Evolutionary conservation across 2,888 invertebrate genomes (phyloP), one percentile per base, ranked within the genome.

Genomic region (Meandrusa payeni): DNA sequence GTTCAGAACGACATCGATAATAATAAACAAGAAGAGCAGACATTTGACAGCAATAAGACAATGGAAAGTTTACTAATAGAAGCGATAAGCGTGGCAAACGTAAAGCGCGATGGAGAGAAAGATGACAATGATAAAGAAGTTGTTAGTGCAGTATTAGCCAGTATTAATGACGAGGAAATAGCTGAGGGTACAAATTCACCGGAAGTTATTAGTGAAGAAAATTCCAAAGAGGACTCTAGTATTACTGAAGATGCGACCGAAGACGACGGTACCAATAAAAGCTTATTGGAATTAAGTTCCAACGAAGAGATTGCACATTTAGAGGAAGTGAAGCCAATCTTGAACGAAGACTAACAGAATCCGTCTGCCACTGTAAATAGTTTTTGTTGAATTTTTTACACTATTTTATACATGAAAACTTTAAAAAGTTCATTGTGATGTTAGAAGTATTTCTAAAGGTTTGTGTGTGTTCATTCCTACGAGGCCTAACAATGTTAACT

Each of bases 21-120:
- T 23, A 51, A 55, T 12, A 42, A 40, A 13, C 33, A 47, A 31
- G 61, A 55, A 3, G 69, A 71, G 1, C 71, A 76, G 43, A 64
- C 67, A 5, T n/a, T n/a, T n/a, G n/a, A n/a, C n/a, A 74, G 79
- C 15, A 73, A 70, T 5, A 69, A 72, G 48, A 72, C 77, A 1
- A 50, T 83, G 59, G 78, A 80, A 45, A 76, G 55, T 42, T n/a
- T n/a, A n/a, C 55, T 86, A 20, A 68, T 81, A 47, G 64, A 83
- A 52, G 85, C 80, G 0, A 77, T 82, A 2, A 78, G 70, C 42
- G 69, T 61, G 47, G 73, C 76, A 0, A 78, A 80, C 46, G 74
- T 79, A 1, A 74, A 76, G 47, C 75, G 79, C 41, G 76, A 80
- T 57, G 69, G 69, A 3, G 64, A 53, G 1, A 64, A 62, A 12